Conservation (phyloP, 2,797 vertebrate species). For the Halcyon leucocephala region DNA sequence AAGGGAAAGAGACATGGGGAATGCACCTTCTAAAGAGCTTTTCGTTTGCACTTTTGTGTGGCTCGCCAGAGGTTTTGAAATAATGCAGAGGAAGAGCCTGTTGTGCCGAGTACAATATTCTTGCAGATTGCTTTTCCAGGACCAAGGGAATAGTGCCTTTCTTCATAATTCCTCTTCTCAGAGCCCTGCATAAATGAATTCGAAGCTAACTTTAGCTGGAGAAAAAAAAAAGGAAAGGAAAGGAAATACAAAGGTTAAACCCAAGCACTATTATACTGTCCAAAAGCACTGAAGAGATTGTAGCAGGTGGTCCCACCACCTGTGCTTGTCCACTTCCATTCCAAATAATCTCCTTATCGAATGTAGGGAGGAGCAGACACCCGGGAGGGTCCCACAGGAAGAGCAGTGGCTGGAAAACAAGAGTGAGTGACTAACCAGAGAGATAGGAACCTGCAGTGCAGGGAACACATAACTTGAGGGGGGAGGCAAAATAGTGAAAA, state of each 20-base stretch:
- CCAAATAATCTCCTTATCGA: constrained; percentile 40
- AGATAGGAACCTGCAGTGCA: not conserved
- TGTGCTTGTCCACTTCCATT: constrained; percentile 44
- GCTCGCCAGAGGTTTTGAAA: not conserved
- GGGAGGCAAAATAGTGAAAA: not conserved
- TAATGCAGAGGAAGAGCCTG: not conserved
- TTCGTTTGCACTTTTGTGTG: not conserved
- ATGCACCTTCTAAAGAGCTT: not conserved
- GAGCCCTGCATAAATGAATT: not conserved
- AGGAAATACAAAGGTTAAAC: not conserved
- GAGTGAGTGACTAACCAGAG: not conserved
- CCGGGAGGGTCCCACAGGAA: constrained; percentile 40
- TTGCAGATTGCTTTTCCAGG: not conserved
- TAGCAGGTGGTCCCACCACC: constrained; percentile 52
- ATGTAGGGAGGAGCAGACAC: constrained; percentile 34
- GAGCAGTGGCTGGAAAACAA: not conserved
- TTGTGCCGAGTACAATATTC: not conserved
- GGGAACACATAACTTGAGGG: not conserved
- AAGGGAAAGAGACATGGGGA: not conserved
- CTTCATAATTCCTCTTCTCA: not conserved
- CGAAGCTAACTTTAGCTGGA: not conserved
- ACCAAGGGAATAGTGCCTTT: not conserved
- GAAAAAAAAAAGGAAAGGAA: not conserved
- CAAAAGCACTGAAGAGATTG: constrained; percentile 9
- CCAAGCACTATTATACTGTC: not conserved